Evolutionary conservation across 2,888 invertebrate genomes (phyloP).

Genomic region (Protonemura montana): DNA sequence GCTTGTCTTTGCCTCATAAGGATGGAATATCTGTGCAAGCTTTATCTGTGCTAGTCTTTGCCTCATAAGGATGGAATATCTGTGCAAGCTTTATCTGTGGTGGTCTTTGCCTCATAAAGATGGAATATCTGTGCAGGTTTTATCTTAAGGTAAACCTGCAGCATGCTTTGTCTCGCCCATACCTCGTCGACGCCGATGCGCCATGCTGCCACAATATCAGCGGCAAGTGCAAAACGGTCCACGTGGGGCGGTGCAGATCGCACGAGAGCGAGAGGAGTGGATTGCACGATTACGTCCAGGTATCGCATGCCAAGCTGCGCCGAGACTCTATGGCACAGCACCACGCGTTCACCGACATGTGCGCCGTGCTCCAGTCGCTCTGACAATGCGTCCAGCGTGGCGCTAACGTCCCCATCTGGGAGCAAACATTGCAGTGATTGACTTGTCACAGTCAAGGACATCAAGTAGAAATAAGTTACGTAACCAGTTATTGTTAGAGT

Average conservation of each 20-base stretch:
- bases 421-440: neutral
- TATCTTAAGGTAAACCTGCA: too few species aligned
- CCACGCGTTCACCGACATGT: conserved; percentile 64
- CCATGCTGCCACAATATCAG: conserved; percentile 66
- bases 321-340: conserved; percentile 66
- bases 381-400: conserved; percentile 60
- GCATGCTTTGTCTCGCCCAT: conserved; percentile 63
- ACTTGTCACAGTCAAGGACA: too few species aligned
- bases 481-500: too few species aligned
- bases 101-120: too few species aligned
- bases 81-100: too few species aligned
- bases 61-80: too few species aligned
- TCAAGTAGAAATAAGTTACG: too few species aligned
- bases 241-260: conserved; percentile 64
- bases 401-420: neutral
- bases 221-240: conserved; percentile 67
- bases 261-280: conserved; percentile 63
- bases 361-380: conserved; percentile 64
- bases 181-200: conserved; percentile 63
- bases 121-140: too few species aligned
- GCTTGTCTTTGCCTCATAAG: too few species aligned
- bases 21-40: too few species aligned
- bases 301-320: conserved; percentile 61
- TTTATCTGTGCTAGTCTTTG: too few species aligned
- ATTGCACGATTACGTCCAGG: conserved; percentile 61